These are phyloP conservation scores for Entomobrya proxima DNA, from an alignment of 2,888 invertebrate species.

Conservation along the genomic window DNA sequence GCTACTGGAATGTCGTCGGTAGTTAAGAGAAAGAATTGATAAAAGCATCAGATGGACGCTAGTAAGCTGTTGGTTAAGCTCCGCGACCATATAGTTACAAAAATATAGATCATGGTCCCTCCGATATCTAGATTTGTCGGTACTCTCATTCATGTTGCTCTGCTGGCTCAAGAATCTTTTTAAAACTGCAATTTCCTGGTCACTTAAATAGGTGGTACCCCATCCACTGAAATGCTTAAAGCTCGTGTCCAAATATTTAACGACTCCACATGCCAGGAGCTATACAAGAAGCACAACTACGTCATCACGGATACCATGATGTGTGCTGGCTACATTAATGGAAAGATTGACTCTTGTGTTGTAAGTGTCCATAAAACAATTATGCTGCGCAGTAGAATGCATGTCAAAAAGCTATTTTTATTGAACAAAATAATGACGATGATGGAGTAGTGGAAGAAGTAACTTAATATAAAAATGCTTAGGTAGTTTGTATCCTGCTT, in stretches of 20 bases:
- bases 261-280: slow-evolving; percentile 64
- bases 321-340: slow-evolving; percentile 72
- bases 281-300: slow-evolving; percentile 68
- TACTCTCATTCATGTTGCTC: no score
- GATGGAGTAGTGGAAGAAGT: no score
- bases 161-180: neutral
- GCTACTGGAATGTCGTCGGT: no score
- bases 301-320: slow-evolving; percentile 71
- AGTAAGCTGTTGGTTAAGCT: no score
- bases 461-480: no score
- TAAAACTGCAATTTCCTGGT: neutral
- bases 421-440: no score
- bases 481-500: no score
- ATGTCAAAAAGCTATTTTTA: neutral
- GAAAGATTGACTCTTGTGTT: slow-evolving; percentile 72
- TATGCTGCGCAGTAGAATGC: neutral
- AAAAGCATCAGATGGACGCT: no score
- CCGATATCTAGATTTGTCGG: no score
- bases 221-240: slow-evolving; percentile 71
- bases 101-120: no score
- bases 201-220: slow-evolving; percentile 66
- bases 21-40: no score
- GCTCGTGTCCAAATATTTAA: slow-evolving; percentile 72
- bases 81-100: no score
- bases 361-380: slow-evolving; percentile 50